Base-by-base conservation (phyloP, 2,797 vertebrate species). In the Etheostoma nigrum region DNA sequence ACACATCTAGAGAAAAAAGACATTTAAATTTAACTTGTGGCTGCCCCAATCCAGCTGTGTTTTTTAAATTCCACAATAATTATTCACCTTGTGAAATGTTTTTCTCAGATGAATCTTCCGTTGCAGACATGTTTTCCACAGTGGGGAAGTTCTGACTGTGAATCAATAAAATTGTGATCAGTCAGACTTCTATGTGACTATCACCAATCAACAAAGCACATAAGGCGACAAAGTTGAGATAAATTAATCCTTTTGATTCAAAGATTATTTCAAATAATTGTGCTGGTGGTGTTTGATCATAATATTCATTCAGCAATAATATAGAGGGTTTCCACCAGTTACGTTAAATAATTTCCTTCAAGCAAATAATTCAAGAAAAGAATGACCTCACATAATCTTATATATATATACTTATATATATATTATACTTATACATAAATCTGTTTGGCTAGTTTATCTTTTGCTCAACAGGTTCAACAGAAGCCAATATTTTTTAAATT, bases 101-200 rank as follows among this genome's bases (percentile, higher is more conserved):
- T 75, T 82, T 84, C 59, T 74, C 68, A 45, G 68, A 62, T 60
- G 85, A 47, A n/a, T n/a, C 67, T 59, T 86, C 86, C 23, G 23
- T 12, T 61, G 75, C 58, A 58, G 81, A 80, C 59, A 45, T 13
- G 75, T 81, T 78, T 77, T 93, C 92, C 57, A 55, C 66, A 21
- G n/a, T 27, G 23, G 84, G 67, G 72, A 85, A 45, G 70, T 67
- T 90, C 44, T 75, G 90, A 85, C 93, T 94, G 92, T 81, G 71
- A 83, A 88, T 77, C 5, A 67, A 84, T 75, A 40, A 77, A 68
- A 77, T 49, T 67, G 36, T 45, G 6, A 78, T 59, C 12, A 54
- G 60, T 88, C 74, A 74, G 51, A 76, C 42, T 54, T 49, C 1
- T 47, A 25, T 44, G 30, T 16, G 9, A 67, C 33, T 27, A 21